Evolutionary conservation across 1,140 invertebrate species (phyloP).

Genomic region (Pectinophora gossypiella): DNA sequence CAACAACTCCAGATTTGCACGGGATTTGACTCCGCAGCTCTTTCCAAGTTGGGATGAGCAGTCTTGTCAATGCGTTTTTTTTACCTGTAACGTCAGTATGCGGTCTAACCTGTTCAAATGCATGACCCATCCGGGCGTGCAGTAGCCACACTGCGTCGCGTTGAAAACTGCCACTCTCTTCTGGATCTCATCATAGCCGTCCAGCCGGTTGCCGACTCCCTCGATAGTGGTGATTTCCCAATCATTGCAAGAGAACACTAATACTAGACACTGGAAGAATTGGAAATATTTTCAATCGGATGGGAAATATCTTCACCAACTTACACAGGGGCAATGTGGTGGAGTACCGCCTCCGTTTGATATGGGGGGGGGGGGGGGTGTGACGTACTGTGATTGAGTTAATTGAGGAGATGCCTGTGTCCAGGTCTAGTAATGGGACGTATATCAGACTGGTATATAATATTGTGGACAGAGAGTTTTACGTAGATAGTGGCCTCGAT

Average conservation of each 20-base stretch:
- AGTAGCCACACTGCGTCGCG: constrained; percentile 90
- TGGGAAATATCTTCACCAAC: no score
- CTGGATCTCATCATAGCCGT: constrained; percentile 84
- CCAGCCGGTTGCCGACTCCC: constrained; percentile 81
- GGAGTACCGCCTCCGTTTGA: neutral
- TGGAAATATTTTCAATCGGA: neutral
- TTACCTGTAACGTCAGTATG: neutral
- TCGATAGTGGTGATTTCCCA: constrained; percentile 89
- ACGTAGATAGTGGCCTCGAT: no score
- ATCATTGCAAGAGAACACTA: constrained; percentile 83
- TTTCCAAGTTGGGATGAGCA: no score
- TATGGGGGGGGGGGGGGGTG: neutral
- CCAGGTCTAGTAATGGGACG: neutral
- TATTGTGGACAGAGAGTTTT: no score
- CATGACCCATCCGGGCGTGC: constrained; percentile 91
- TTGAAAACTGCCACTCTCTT: constrained; percentile 81
- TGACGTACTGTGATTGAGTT: neutral
- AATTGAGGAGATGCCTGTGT: no score
- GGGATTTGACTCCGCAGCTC: no score
- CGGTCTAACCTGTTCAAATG: constrained; percentile 83
- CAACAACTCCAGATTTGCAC: no score
- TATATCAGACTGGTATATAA: no score
- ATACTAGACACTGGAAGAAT: constrained; percentile 79
- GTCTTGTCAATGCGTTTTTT: no score
- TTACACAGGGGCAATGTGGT: neutral